These are phyloP conservation scores for Eupithecia subfuscata DNA, from an alignment of 2,888 invertebrate genomes.

Conservation along the genomic window DNA sequence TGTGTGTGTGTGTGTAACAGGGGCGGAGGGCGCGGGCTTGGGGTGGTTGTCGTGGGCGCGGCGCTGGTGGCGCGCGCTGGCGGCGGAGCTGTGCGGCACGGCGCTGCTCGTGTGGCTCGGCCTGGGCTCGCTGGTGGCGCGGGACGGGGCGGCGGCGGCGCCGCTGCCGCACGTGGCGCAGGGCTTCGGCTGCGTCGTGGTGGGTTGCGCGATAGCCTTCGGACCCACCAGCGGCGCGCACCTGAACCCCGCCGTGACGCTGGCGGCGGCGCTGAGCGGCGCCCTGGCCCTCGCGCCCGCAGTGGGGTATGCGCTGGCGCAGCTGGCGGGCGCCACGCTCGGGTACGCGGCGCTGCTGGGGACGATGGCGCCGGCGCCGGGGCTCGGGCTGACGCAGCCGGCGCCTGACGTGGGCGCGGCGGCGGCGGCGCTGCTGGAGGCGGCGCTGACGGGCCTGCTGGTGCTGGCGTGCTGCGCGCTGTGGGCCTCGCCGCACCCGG, in stretches of 20 bases:
- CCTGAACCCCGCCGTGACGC: conserved; percentile 90
- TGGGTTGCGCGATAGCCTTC: conserved; percentile 72
- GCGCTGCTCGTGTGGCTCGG: conserved; percentile 74
- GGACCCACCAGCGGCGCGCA: conserved; percentile 91
- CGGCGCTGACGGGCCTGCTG: conserved; percentile 61
- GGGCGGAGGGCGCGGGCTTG: no score
- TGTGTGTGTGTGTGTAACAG: no score
- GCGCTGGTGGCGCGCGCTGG: conserved; percentile 71
- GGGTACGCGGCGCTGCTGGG: conserved; percentile 60
- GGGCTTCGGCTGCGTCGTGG: conserved; percentile 71
- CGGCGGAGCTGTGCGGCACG: conserved; percentile 67
- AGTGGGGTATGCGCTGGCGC: conserved; percentile 61
- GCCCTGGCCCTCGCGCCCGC: conserved; percentile 67
- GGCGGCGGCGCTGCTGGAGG: conserved; percentile 57
- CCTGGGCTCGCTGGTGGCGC: conserved; percentile 52
- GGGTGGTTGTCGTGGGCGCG: conserved; percentile 51
- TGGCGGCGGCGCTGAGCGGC: conserved; percentile 85
- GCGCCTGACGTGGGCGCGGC: conserved; percentile 46
- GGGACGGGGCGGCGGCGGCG: conserved; percentile 30
- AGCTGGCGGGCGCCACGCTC: conserved; percentile 61
- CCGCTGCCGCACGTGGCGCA: conserved; percentile 66
- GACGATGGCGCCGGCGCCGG: conserved; percentile 39
- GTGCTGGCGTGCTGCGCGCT: conserved; percentile 62
- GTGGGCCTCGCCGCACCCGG: conserved; percentile 65
- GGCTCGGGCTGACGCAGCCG: conserved; percentile 50